These are phyloP conservation scores for Raja brachyura DNA, from an alignment of 2,113 vertebrate genomes.

Conservation along the genomic window DNA sequence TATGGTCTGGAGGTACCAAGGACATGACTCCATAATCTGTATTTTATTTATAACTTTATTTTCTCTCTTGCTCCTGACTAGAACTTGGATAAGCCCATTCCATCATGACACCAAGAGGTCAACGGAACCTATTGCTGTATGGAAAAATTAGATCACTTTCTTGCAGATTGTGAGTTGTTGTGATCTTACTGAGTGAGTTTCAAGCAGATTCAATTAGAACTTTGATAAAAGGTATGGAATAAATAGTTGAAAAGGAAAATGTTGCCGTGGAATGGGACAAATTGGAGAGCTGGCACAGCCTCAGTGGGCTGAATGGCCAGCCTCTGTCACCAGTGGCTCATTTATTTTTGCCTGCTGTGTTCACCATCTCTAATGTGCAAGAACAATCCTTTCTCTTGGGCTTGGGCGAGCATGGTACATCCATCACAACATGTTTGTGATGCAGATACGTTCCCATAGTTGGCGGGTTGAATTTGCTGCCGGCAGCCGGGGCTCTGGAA, in stretches of 20 bases:
- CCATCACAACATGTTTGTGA: no score
- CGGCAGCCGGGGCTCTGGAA: no score
- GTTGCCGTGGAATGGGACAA: neutral
- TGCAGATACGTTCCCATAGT: no score
- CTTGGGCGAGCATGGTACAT: neutral
- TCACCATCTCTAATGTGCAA: neutral
- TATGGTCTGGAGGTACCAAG: neutral
- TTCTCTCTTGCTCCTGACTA: neutral
- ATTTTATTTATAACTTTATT: neutral
- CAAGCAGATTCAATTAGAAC: neutral
- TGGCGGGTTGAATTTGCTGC: no score
- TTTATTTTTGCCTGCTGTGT: neutral
- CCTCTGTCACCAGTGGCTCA: neutral
- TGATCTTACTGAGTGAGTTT: neutral
- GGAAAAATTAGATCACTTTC: neutral
- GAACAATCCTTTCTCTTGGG: neutral
- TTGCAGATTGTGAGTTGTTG: neutral
- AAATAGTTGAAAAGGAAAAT: neutral
- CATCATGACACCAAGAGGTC: neutral
- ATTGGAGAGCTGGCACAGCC: neutral
- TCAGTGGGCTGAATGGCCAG: neutral
- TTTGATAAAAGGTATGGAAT: neutral
- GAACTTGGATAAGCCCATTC: neutral
- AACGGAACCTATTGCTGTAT: neutral
- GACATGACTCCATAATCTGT: neutral